phyloP scores from a whole-genome alignment of 2,888 invertebrate genomes.

The Acanthosepion lycidas region DNA sequence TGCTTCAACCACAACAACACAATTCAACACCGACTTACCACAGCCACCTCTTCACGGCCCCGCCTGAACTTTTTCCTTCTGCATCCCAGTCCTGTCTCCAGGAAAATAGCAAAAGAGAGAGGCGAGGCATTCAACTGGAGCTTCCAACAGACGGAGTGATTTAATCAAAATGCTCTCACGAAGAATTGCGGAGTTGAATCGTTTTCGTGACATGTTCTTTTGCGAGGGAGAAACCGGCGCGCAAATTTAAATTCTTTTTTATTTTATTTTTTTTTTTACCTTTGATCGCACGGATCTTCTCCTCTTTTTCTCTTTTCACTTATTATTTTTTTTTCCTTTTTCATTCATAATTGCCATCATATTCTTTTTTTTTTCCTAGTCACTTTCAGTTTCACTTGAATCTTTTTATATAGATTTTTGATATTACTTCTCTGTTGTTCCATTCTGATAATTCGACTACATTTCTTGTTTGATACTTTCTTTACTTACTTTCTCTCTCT shows the following conservation, averaged over 20 bases:
- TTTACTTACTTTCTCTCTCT: too few relatives aligned
- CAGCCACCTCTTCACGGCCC: background rate
- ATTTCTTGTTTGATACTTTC: too few relatives aligned
- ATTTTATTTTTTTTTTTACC: background rate
- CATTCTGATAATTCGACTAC: too few relatives aligned
- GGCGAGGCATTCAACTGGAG: background rate
- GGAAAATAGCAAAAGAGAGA: background rate
- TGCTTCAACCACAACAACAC: constrained; percentile 33
- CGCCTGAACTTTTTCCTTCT: background rate
- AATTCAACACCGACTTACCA: constrained; percentile 33
- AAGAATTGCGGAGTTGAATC: background rate
- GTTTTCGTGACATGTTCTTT: background rate
- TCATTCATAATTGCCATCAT: too few relatives aligned
- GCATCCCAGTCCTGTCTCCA: background rate
- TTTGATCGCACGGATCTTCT: too few relatives aligned
- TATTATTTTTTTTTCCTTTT: too few relatives aligned
- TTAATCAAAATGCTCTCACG: background rate
- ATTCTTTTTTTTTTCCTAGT: too few relatives aligned
- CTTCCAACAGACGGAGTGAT: background rate
- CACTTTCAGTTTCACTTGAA: too few relatives aligned
- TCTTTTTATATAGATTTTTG: too few relatives aligned
- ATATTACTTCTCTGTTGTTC: too few relatives aligned
- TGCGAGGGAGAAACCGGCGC: background rate
- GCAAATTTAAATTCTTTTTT: too few relatives aligned
- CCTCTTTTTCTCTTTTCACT: too few relatives aligned